These are phyloP conservation scores for Allophyes oxyacanthae DNA, from an alignment of 2,888 invertebrate species.

Conservation along the genomic window DNA sequence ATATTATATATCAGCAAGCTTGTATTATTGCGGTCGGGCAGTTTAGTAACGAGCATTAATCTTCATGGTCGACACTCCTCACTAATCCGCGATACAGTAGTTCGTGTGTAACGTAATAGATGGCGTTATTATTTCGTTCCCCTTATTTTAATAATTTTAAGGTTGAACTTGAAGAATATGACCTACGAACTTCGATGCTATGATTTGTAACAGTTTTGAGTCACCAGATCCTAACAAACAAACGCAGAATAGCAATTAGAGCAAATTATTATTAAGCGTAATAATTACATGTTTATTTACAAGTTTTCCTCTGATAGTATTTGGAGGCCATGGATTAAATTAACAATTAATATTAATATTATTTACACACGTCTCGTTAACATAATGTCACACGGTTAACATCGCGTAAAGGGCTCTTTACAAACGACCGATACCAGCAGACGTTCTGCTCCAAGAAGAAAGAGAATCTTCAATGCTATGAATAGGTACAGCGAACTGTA, in stretches of 20 bases:
- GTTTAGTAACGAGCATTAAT: background rate
- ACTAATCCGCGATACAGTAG: constrained; percentile 7
- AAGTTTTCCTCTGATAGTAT: constrained; percentile 7
- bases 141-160: no score
- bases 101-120: constrained; percentile 18
- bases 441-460: no score
- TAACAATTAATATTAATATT: background rate
- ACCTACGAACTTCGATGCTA: no score
- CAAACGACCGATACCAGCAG: no score
- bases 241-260: no score
- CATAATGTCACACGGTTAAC: no score
- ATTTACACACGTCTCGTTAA: no score
- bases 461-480: no score
- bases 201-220: background rate
- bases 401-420: no score
- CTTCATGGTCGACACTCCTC: constrained; percentile 1
- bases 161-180: no score
- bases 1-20: constrained; percentile 14
- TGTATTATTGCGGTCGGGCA: background rate
- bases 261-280: no score
- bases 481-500: no score
- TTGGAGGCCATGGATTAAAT: constrained; percentile 2
- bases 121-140: constrained; percentile 24
- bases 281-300: background rate
- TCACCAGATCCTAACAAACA: background rate